Evolutionary conservation across 2,888 invertebrate species (phyloP).

Genomic region (Embidobia sp.): DNA sequence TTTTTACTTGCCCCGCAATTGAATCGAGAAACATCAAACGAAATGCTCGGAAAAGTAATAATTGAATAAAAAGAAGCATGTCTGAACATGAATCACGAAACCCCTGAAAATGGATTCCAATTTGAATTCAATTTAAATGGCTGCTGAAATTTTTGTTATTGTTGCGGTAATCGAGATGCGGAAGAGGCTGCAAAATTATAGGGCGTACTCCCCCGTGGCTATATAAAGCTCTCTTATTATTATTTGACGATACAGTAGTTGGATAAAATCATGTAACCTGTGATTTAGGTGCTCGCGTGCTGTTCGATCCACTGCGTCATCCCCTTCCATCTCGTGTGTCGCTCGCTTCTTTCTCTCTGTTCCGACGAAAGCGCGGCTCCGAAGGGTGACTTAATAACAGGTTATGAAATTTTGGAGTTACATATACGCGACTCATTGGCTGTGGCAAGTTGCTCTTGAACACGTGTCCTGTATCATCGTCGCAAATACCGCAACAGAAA

Average conservation of each 20-base stretch:
- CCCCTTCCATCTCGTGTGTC: constrained; percentile 24
- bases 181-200: constrained; percentile 58
- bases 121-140: constrained; percentile 10
- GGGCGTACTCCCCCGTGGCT: constrained; percentile 54
- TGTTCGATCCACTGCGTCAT: constrained; percentile 44
- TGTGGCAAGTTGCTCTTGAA: constrained; percentile 26
- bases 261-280: constrained; percentile 69
- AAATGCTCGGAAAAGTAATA: no score
- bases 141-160: constrained; percentile 31
- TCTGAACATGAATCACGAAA: no score
- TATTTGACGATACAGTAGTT: constrained; percentile 66
- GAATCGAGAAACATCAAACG: no score
- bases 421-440: constrained; percentile 55
- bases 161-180: constrained; percentile 49
- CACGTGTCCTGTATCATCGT: constrained; percentile 68
- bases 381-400: constrained; percentile 77
- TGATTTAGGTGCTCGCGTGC: constrained; percentile 71
- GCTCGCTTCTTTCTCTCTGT: constrained; percentile 46
- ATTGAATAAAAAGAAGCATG: no score
- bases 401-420: constrained; percentile 75
- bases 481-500: constrained; percentile 67
- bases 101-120: background rate
- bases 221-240: constrained; percentile 66
- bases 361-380: constrained; percentile 48
- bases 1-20: no score